Evolutionary conservation across 2,113 vertebrate genomes (phyloP), one percentile per base, ranked within the genome.

Genomic region (Menura novaehollandiae): DNA sequence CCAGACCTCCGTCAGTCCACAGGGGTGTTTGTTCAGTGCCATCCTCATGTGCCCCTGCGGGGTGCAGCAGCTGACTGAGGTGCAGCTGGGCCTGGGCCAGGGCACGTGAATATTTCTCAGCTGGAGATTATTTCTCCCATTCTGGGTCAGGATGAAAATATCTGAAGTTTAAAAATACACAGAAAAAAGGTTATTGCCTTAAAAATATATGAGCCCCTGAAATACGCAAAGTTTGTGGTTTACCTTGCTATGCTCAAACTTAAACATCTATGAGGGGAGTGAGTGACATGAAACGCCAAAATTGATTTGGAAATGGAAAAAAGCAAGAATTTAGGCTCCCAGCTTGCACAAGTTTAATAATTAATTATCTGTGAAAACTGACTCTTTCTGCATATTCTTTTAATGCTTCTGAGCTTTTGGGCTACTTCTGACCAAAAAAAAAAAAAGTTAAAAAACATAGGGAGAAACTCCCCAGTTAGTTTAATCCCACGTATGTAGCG

Each of bases 21-120:
- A 7, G 63, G 8, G 30, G 3, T 19, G 7, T 43, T 30, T 43
- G 9, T 4, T 64, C 32, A 23, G n/a, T 24, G 14, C 15, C 63
- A 15, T 22, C 44, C 22, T 69, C 30, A 0, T 52, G 66, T 58
- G 8, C n/a, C 49, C 26, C n/a, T 55, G 39, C 0, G 0, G 56
- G 49, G 21, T 69, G 35, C 72, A 72, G 72, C 39, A 59, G 23
- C 21, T 64, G 15, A 27, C 28, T 2, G 4, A 71, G 52, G 32
- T 41, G 53, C 80, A 63, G 62, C 41, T 56, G 47, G 32, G 33
- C 71, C 74, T 67, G 37, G 60, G 47, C 39, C 23, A 33, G 22
- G 23, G 8, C 44, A 18, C 7, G 16, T 23, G n/a, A 69, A 37
- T 56, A 21, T 53, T 88, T 93, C 64, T 79, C 67, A 39, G 0